Evolutionary conservation across 1,140 invertebrate species (phyloP).

Genomic region (Limonius californicus): DNA sequence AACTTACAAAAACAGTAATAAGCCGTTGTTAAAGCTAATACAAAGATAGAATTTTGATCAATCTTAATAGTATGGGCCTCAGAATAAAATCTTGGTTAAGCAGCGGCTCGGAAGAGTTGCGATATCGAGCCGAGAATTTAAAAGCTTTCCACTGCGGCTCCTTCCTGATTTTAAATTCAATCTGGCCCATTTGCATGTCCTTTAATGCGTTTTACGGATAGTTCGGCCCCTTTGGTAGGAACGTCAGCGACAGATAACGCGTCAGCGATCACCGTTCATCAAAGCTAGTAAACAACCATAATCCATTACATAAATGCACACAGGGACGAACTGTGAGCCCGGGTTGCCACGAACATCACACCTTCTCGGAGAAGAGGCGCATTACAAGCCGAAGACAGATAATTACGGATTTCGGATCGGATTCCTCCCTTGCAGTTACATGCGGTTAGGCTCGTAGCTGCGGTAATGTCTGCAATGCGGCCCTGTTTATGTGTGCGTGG

Average conservation of each 20-base stretch:
- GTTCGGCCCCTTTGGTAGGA: neutral
- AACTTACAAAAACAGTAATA: too few species aligned
- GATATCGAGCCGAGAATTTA: neutral
- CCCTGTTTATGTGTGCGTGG: neutral
- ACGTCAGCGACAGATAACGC: neutral
- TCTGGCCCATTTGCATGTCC: neutral
- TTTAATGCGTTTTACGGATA: neutral
- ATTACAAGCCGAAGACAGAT: too few species aligned
- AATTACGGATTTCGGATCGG: too few species aligned
- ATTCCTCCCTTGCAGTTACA: too few species aligned
- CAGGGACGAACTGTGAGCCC: too few species aligned
- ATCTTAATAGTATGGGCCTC: too few species aligned
- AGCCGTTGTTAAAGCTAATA: too few species aligned
- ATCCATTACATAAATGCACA: neutral
- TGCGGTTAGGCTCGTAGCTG: neutral
- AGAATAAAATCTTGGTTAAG: neutral
- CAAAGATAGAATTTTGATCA: too few species aligned
- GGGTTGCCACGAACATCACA: too few species aligned
- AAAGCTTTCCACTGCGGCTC: neutral
- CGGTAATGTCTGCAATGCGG: slow-evolving; percentile 2
- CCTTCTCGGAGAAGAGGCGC: neutral
- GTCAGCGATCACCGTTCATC: neutral
- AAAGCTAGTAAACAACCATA: neutral
- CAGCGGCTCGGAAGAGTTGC: too few species aligned
- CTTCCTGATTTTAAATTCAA: neutral